Conservation (phyloP, 2,113 vertebrate genomes). For the Scartelaos histophorus region DNA sequence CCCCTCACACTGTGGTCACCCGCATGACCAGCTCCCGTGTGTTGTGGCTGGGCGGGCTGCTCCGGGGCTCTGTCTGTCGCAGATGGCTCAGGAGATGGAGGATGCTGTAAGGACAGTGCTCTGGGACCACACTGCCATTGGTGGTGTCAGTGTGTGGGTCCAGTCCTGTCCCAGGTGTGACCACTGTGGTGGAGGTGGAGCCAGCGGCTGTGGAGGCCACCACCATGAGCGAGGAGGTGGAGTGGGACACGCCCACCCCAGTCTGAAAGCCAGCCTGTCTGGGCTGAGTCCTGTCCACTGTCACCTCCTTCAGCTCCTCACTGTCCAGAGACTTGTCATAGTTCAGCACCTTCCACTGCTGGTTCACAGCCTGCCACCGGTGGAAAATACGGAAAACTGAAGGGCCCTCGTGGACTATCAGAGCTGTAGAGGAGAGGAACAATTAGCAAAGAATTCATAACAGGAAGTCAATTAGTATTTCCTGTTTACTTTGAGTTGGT, state of each 20-base stretch:
- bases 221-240: slow-evolving; percentile 81
- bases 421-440: slow-evolving; percentile 77
- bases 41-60: slow-evolving; percentile 78
- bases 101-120: slow-evolving; percentile 97
- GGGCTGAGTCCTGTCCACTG: slow-evolving; percentile 84
- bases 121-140: slow-evolving; percentile 78
- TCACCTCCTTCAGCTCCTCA: slow-evolving; percentile 84
- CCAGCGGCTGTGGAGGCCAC: slow-evolving; percentile 76
- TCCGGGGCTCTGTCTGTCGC: slow-evolving; percentile 87
- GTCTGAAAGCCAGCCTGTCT: slow-evolving; percentile 74
- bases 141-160: slow-evolving; percentile 69
- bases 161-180: slow-evolving; percentile 56
- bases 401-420: slow-evolving; percentile 97
- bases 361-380: slow-evolving; percentile 98
- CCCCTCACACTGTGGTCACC: slow-evolving; percentile 94
- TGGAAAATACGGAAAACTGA: slow-evolving; percentile 98
- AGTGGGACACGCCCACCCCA: slow-evolving; percentile 69
- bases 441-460: slow-evolving; percentile 12
- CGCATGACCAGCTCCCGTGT: slow-evolving; percentile 99
- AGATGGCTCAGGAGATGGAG: slow-evolving; percentile 96
- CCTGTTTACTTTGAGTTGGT: not conserved
- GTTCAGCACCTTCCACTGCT: slow-evolving; percentile 99
- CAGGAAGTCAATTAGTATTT: not conserved
- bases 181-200: slow-evolving; percentile 48
- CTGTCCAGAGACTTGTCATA: slow-evolving; percentile 95